These are phyloP conservation scores for Oryzaephilus surinamensis DNA, from an alignment of 1,140 invertebrate genomes.

Conservation along the genomic window DNA sequence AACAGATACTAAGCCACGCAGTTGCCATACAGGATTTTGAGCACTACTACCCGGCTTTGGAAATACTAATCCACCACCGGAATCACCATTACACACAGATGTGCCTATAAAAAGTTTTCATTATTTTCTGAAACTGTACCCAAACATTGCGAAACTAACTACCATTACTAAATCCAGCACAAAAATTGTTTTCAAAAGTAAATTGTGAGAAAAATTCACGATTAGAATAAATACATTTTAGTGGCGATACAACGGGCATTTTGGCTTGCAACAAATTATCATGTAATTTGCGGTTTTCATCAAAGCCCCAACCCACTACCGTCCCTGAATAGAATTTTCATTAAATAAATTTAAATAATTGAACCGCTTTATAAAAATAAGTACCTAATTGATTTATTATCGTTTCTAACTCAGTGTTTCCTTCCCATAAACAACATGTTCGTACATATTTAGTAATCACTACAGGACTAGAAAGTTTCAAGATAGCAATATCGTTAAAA, in stretches of 20 bases:
- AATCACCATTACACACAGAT: conserved; percentile 48
- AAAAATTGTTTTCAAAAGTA: conserved; percentile 48
- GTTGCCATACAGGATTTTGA: conserved; percentile 37
- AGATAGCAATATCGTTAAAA: conserved; percentile 45
- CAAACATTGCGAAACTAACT: conserved; percentile 6
- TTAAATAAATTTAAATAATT: too few relatives aligned
- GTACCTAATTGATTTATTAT: conserved; percentile 40
- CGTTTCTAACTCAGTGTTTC: conserved; percentile 35
- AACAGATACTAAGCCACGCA: conserved; percentile 44
- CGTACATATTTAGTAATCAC: conserved; percentile 42
- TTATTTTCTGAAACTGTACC: too few relatives aligned
- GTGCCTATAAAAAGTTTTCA: too few relatives aligned
- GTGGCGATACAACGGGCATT: conserved; percentile 30
- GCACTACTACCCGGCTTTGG: conserved; percentile 33
- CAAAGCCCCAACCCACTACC: conserved; percentile 53
- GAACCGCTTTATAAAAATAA: conserved; percentile 12
- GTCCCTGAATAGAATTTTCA: conserved; percentile 39
- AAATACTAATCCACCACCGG: conserved; percentile 46
- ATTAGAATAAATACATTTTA: conserved; percentile 31
- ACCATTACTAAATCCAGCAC: conserved; percentile 43
- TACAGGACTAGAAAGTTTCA: conserved; percentile 39
- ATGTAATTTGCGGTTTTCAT: conserved; percentile 41
- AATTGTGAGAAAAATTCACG: conserved; percentile 39
- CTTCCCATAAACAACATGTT: conserved; percentile 50
- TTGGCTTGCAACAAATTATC: conserved; percentile 36